Evolutionary conservation across 2,888 invertebrate genomes (phyloP).

Genomic region (Platycheirus rosarum): DNA sequence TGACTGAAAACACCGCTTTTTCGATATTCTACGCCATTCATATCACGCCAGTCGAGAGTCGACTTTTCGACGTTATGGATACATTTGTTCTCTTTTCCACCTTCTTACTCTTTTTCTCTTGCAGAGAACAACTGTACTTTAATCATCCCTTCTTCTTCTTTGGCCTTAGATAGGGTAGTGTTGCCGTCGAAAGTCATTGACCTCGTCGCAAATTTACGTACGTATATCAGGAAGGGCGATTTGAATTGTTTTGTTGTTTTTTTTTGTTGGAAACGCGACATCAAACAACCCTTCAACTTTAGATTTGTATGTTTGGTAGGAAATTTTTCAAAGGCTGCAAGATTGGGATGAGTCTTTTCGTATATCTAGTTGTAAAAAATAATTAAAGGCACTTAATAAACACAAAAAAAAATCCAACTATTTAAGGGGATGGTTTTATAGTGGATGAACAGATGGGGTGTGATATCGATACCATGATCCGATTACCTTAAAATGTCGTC

Average conservation of each 20-base stretch:
- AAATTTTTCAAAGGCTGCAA: not conserved
- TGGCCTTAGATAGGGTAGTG: conserved; percentile 32
- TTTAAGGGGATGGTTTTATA: not conserved
- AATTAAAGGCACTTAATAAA: conserved; percentile 14
- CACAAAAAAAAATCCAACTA: not conserved
- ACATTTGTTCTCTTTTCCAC: conserved; percentile 42
- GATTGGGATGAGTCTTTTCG: conserved; percentile 6
- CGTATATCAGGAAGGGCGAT: conserved; percentile 23
- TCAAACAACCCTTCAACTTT: conserved; percentile 12
- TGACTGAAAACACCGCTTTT: conserved; percentile 56
- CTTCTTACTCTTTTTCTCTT: conserved; percentile 63
- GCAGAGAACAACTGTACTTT: conserved; percentile 1
- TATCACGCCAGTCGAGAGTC: not conserved
- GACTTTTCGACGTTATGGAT: no score
- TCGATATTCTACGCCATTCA: conserved; percentile 42
- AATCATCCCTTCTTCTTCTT: conserved; percentile 10
- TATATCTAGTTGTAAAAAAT: conserved; percentile 5
- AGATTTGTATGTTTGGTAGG: not conserved
- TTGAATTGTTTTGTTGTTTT: conserved; percentile 50
- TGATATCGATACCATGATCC: not conserved
- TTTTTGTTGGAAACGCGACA: conserved; percentile 44
- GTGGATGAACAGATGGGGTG: not conserved
- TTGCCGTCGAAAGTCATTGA: conserved; percentile 63
- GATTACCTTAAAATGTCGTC: conserved; percentile 1
- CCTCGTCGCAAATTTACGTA: conserved; percentile 47